Evolutionary conservation across 2,113 vertebrate genomes (phyloP).

Genomic region (Apus apus): DNA sequence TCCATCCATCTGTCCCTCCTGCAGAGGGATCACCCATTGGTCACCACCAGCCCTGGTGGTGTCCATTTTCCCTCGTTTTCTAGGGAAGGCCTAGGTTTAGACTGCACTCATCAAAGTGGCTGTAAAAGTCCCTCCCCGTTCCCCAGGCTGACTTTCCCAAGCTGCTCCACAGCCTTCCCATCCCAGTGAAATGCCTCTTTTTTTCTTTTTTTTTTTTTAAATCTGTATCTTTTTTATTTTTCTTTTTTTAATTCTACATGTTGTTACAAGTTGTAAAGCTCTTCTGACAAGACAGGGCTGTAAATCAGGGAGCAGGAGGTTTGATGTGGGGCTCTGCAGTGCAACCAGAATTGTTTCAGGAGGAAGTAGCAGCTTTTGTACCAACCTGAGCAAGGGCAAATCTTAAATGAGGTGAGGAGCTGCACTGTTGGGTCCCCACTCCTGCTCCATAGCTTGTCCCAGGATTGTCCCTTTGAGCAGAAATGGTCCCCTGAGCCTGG

Average conservation of each 20-base stretch:
- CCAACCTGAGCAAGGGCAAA: fast-evolving
- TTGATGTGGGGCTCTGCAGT: neutral
- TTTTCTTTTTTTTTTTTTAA: fast-evolving
- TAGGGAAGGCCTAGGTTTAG: neutral
- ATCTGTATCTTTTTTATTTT: neutral
- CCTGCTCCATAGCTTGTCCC: neutral
- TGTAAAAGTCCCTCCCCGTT: neutral
- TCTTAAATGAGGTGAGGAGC: neutral
- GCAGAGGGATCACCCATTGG: neutral
- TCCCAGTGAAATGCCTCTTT: neutral
- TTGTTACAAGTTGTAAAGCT: neutral
- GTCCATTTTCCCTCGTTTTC: neutral
- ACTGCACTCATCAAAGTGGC: neutral
- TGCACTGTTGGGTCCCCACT: fast-evolving
- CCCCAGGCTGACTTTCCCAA: neutral
- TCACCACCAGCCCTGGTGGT: neutral
- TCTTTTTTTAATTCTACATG: neutral
- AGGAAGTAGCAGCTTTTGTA: neutral
- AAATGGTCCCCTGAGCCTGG: fast-evolving
- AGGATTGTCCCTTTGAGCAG: neutral
- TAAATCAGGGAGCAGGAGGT: neutral
- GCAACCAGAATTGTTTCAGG: neutral
- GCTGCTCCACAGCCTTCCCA: neutral
- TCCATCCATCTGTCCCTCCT: neutral
- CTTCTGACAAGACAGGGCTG: neutral